phyloP scores from a whole-genome alignment of 2,888 invertebrate species.

The Noctua pronuba region DNA sequence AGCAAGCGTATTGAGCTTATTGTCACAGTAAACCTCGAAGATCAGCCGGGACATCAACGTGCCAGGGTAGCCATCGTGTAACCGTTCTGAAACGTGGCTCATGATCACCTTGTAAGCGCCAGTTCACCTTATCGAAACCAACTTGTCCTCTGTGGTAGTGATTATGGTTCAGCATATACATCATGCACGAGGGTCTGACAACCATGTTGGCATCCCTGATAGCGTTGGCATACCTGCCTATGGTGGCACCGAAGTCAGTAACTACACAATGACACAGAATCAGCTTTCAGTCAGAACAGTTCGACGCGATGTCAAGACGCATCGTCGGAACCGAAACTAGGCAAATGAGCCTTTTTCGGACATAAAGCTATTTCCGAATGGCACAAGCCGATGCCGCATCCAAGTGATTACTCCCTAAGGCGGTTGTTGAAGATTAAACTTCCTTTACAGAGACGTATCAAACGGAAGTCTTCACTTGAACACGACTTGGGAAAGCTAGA shows the following conservation, averaged over 20 bases:
- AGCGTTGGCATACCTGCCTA: too few relatives aligned
- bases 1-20: constrained; percentile 94
- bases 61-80: constrained; percentile 97
- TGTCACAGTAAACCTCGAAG: constrained; percentile 93
- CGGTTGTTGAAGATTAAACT: constrained; percentile 6
- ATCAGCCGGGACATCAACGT: constrained; percentile 92
- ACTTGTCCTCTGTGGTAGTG: too few relatives aligned
- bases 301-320: background rate
- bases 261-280: background rate
- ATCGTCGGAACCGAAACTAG: background rate
- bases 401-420: background rate
- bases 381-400: background rate
- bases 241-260: too few relatives aligned
- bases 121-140: constrained; percentile 87
- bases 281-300: background rate
- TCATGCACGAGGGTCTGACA: too few relatives aligned
- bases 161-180: too few relatives aligned
- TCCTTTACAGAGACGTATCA: constrained; percentile 7
- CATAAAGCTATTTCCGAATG: background rate
- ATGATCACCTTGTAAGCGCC: constrained; percentile 93
- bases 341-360: background rate
- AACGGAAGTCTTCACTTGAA: constrained; percentile 31
- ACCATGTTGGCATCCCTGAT: too few relatives aligned
- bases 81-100: constrained; percentile 94
- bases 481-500: background rate